Base-by-base conservation (phyloP, 2,113 vertebrate genomes). In the Hirundichthys speculiger region DNA sequence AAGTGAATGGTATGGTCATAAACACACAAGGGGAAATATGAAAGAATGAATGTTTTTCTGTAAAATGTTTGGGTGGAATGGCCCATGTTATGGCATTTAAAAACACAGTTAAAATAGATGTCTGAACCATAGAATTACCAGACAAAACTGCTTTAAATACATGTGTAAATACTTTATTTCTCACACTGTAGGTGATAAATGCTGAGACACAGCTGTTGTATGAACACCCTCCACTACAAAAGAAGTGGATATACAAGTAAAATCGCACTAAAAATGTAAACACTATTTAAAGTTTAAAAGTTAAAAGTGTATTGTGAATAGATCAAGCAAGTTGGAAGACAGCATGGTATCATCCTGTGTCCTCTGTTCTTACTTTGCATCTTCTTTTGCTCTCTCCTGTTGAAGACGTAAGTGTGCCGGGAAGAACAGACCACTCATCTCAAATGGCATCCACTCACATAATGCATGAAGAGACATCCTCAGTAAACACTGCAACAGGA, bases 341-440 rank as follows among this genome's bases (percentile, higher is more conserved):
- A 58, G 46, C 64, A 53, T 59, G 39, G 27, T 22, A 13, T 47
- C 34, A 54, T 71, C 41, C 64, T 53, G 62, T 77, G 56, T 77
- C 77, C 64, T 72, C 66, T 39, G 5, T 69, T 75, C 57, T 68
- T 63, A 78, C 54, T 60, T 63, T 74, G 69, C 51, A 64, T 66
- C 48, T 62, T 63, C 73, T 61, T 53, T 19, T 47, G 12, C 42
- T 34, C 64, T 84, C 75, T 77, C 73, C 34, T 61, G 75, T 79
- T 63, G 75, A 77, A 78, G 22, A 25, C 48, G 43, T 64, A 77
- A 88, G 82, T 79, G 73, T 81, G 80, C 86, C 69, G 60, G 85
- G 79, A 84, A 86, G 77, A 84, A 71, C 61, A 67, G 73, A 78
- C 75, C 80, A 73, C 82, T 82, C 79, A 73, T 77, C 51, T 82